A percentile compares a stretch with the other conserved stretches of the same genome.
These are phyloP conservation scores for Notothenia coriiceps DNA, from an alignment of 2,113 vertebrate species.

Conservation along the genomic window DNA sequence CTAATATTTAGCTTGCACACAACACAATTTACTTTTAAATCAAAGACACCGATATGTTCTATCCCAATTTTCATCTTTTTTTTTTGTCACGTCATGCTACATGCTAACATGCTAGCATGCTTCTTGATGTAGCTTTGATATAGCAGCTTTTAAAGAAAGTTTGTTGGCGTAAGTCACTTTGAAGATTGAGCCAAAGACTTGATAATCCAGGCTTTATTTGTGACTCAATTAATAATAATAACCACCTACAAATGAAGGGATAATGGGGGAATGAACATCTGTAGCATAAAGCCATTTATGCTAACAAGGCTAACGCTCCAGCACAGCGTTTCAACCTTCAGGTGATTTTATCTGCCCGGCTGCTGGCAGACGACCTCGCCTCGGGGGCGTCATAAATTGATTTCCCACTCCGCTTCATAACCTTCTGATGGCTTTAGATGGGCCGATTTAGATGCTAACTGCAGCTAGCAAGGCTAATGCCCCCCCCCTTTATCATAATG, in stretches of 20 bases:
- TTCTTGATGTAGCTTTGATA: no score
- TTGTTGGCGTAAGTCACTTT: neutral
- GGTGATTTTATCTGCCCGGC: conserved; percentile 6
- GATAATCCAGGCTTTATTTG: neutral
- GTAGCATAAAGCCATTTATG: neutral
- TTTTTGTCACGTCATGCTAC: neutral
- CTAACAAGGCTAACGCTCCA: neutral
- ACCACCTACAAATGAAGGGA: no score
- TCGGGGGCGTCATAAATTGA: conserved; percentile 14
- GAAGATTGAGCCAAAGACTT: neutral
- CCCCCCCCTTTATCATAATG: neutral
- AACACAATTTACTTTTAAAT: neutral
- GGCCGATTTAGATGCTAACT: conserved; percentile 30
- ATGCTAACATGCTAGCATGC: neutral
- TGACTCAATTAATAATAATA: neutral
- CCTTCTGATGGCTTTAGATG: conserved; percentile 28
- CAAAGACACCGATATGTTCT: neutral
- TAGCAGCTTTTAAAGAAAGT: neutral
- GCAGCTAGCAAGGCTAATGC: conserved; percentile 19
- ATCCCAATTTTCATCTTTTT: no score
- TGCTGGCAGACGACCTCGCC: conserved; percentile 15
- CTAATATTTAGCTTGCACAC: neutral
- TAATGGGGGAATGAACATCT: no score
- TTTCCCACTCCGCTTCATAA: conserved; percentile 24
- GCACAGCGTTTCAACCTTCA: conserved; percentile 12